Evolutionary conservation across 2,888 invertebrate genomes (phyloP).

Genomic region (Phortica okadai): DNA sequence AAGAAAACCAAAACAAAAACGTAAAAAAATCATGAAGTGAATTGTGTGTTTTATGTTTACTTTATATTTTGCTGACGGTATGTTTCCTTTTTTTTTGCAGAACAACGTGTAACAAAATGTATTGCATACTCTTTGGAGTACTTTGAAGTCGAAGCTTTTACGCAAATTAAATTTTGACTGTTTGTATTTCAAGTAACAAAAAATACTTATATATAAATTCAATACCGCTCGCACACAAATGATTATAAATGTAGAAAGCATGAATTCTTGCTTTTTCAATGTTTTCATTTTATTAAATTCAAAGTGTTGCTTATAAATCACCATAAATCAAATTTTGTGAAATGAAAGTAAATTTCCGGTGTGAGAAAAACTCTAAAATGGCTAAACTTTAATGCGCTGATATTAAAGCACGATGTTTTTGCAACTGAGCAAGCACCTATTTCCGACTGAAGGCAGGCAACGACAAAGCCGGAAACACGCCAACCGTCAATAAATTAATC

Average conservation of each 20-base stretch:
- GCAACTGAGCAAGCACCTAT: constrained; percentile 18
- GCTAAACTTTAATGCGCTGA: constrained; percentile 56
- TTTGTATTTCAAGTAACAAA: not conserved
- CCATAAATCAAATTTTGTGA: constrained; percentile 63
- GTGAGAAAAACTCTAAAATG: constrained; percentile 15
- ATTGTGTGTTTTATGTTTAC: constrained; percentile 12
- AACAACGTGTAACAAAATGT: not conserved
- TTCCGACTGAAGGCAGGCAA: constrained; percentile 14
- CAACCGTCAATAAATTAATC: constrained; percentile 74
- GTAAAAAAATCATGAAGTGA: not conserved
- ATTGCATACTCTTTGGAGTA: constrained; percentile 9
- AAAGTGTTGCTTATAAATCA: constrained; percentile 69
- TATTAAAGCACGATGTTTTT: constrained; percentile 26
- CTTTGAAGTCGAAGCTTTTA: constrained; percentile 24
- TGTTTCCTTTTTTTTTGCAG: constrained; percentile 46
- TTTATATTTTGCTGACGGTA: constrained; percentile 29
- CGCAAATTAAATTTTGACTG: constrained; percentile 28
- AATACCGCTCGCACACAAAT: constrained; percentile 46
- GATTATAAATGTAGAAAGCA: constrained; percentile 44
- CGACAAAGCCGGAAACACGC: constrained; percentile 60
- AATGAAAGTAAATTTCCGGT: constrained; percentile 47
- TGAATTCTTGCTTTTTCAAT: constrained; percentile 52
- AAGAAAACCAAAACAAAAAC: not conserved
- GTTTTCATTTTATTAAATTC: constrained; percentile 56
- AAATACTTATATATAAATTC: constrained; percentile 13